Percentiles rank a stretch among this genome's conserved stretches.
phyloP scores from a whole-genome alignment of 2,888 invertebrate species.

The Ophion costatus region DNA sequence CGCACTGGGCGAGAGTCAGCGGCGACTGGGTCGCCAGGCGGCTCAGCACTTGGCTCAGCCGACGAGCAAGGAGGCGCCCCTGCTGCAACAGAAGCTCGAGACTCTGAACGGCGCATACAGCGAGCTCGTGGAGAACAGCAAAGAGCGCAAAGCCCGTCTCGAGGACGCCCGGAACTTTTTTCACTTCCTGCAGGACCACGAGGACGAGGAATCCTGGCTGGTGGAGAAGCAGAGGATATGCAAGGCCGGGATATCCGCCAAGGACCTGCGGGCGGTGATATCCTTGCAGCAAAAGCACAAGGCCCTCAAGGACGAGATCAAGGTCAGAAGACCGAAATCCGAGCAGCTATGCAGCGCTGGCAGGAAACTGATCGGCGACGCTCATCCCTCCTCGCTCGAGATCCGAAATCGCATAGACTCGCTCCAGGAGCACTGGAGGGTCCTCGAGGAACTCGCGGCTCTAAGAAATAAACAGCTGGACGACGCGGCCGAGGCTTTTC shows the following conservation, averaged over 20 bases:
- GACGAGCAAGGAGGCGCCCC: slow-evolving; percentile 81
- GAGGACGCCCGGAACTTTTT: slow-evolving; percentile 97
- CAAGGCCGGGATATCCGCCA: slow-evolving; percentile 95
- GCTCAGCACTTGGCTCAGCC: slow-evolving; percentile 78
- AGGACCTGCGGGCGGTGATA: slow-evolving; percentile 95
- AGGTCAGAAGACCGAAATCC: slow-evolving; percentile 89
- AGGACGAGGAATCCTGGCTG: slow-evolving; percentile 99
- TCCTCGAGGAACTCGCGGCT: slow-evolving; percentile 93
- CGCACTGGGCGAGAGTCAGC: slow-evolving; percentile 93
- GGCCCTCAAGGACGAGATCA: slow-evolving; percentile 94
- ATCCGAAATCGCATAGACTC: slow-evolving; percentile 92
- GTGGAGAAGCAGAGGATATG: slow-evolving; percentile 97
- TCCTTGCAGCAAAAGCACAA: slow-evolving; percentile 97
- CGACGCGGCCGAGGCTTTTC: slow-evolving; percentile 96
- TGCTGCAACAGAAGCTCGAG: slow-evolving; percentile 89
- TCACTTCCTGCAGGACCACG: slow-evolving; percentile 98
- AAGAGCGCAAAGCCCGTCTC: slow-evolving; percentile 91
- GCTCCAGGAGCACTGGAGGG: slow-evolving; percentile 93
- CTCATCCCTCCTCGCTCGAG: slow-evolving; percentile 92
- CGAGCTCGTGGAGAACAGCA: slow-evolving; percentile 89
- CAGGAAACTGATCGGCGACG: slow-evolving; percentile 90
- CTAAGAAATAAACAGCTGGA: slow-evolving; percentile 90
- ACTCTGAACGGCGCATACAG: slow-evolving; percentile 92
- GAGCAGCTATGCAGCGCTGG: slow-evolving; percentile 90
- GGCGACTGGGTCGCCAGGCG: slow-evolving; percentile 89